These are phyloP conservation scores for Drosophila burlai DNA, from an alignment of 1,140 invertebrate species.

Conservation along the genomic window DNA sequence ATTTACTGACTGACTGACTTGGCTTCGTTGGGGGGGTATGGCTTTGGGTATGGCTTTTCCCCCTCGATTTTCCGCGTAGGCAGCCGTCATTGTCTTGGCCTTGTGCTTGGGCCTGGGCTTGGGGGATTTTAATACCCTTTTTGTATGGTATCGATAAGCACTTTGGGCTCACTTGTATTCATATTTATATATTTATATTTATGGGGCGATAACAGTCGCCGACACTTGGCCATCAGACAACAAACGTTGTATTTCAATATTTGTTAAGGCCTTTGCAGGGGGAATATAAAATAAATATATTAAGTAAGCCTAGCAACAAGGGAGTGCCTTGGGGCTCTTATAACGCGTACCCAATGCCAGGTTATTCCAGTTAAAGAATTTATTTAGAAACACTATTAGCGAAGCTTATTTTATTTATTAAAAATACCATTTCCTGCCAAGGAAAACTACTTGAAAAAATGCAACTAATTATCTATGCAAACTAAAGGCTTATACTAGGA, in stretches of 20 bases:
- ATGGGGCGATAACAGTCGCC: constrained; percentile 63
- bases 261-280: constrained; percentile 18
- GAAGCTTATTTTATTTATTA: not conserved
- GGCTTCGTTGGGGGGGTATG: not conserved
- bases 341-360: not conserved
- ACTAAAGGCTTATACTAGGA: not conserved
- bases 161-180: constrained; percentile 38
- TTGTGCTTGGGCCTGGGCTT: constrained; percentile 1
- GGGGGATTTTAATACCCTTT: constrained; percentile 56
- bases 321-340: constrained; percentile 1
- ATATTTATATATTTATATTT: constrained; percentile 58
- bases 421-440: not conserved
- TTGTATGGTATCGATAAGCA: constrained; percentile 52
- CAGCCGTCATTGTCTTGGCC: constrained; percentile 22
- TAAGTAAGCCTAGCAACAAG: not conserved
- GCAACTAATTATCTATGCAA: not conserved
- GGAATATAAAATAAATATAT: not conserved
- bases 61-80: constrained; percentile 5
- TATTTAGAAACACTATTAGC: not conserved
- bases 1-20: constrained; percentile 45
- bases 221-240: constrained; percentile 32
- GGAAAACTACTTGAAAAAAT: not conserved
- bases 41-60: not conserved
- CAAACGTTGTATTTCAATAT: constrained; percentile 33
- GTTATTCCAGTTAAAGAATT: not conserved